Conservation (phyloP, 1,140 invertebrate genomes). For the Linepithema humile region DNA sequence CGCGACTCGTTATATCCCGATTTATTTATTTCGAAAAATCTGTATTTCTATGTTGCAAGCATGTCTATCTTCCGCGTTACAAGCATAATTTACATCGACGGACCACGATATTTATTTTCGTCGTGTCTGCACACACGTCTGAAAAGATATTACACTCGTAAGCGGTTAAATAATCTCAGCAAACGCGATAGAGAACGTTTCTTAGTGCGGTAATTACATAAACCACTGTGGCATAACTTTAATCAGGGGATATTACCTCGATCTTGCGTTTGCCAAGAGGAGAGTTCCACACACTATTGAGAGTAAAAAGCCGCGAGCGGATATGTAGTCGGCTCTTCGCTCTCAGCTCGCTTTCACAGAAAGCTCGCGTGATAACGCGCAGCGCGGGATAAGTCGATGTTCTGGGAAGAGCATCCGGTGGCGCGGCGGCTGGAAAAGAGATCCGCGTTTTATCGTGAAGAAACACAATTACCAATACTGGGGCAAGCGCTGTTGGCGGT, state of each 20-base stretch:
- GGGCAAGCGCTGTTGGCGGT: neutral
- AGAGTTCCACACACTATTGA: neutral
- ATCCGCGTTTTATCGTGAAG: conserved; percentile 20
- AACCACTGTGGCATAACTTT: conserved; percentile 27
- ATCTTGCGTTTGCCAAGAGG: neutral
- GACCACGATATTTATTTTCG: conserved; percentile 23
- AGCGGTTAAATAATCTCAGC: conserved; percentile 30
- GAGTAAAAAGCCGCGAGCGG: conserved; percentile 36
- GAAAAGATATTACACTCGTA: conserved; percentile 6
- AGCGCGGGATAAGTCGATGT: conserved; percentile 38
- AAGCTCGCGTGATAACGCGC: conserved; percentile 51
- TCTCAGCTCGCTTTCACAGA: conserved; percentile 42
- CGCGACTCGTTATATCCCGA: neutral
- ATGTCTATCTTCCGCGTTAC: neutral
- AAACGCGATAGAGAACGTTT: conserved; percentile 16
- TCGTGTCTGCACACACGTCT: neutral
- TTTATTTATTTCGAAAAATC: neutral
- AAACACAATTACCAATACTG: conserved; percentile 5
- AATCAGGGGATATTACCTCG: conserved; percentile 13
- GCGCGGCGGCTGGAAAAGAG: neutral
- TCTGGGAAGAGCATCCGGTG: conserved; percentile 52
- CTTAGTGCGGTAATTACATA: conserved; percentile 10
- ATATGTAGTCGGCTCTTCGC: neutral
- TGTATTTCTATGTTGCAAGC: neutral
- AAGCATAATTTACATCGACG: neutral